A percentile compares a stretch with the other conserved stretches of the same genome.
Evolutionary conservation across 2,797 vertebrate genomes (phyloP).

Genomic region (Lepus oiostolus): DNA sequence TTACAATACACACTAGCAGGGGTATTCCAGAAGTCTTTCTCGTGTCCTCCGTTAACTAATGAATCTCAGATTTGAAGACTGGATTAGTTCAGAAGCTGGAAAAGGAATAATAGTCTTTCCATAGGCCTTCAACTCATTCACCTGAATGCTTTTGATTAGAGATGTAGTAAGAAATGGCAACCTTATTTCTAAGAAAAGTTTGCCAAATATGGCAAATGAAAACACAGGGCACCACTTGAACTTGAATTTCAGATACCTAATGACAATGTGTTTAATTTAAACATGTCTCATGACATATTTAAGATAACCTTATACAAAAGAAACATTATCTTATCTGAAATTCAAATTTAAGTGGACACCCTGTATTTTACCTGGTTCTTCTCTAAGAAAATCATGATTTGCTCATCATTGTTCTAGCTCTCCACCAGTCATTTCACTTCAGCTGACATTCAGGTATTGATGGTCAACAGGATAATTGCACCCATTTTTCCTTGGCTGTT

Average conservation of each 20-base stretch:
- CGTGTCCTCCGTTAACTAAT: neutral
- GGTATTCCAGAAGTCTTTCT: neutral
- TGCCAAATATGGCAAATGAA: neutral
- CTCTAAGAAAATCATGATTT: neutral
- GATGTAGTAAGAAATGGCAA: neutral
- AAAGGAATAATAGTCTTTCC: neutral
- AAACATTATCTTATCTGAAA: neutral
- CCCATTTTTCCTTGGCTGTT: neutral
- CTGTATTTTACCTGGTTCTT: neutral
- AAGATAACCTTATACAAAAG: neutral
- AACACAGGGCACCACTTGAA: neutral
- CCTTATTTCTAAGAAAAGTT: neutral
- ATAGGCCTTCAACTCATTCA: neutral
- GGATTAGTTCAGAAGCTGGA: neutral
- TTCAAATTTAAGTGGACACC: neutral
- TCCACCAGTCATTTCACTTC: neutral
- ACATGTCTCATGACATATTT: neutral
- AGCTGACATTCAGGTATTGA: neutral
- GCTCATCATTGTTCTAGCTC: neutral
- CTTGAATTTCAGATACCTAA: conserved; percentile 46
- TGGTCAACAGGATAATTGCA: neutral
- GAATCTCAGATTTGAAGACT: neutral
- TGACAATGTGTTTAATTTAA: neutral
- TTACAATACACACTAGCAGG: neutral
- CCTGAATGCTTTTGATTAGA: neutral